Percentiles rank a stretch among this genome's conserved stretches.
Evolutionary conservation across 2,888 invertebrate genomes (phyloP).

Genomic region (Pedicia rivosa): DNA sequence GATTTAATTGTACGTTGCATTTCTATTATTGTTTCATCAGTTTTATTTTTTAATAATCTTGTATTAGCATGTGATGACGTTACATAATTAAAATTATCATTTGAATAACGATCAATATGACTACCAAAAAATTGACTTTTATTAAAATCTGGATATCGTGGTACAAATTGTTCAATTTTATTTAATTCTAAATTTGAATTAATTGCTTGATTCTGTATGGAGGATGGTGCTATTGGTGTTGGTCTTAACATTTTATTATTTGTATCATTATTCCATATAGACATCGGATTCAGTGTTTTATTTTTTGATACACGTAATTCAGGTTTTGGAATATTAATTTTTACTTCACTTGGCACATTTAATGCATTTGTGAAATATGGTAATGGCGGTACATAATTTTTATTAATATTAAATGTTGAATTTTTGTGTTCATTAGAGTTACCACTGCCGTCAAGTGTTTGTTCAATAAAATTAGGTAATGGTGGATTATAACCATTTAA

Average conservation of each 20-base stretch:
- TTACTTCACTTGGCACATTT: conserved; percentile 18
- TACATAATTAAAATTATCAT: too few species aligned
- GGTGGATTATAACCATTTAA: conserved; percentile 14
- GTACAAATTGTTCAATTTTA: too few species aligned
- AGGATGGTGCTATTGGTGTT: conserved; percentile 3
- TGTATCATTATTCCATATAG: conserved; percentile 1
- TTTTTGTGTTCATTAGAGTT: conserved; percentile 14
- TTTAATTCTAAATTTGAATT: too few species aligned
- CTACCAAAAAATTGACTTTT: too few species aligned
- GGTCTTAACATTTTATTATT: too few species aligned
- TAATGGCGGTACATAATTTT: conserved; percentile 29
- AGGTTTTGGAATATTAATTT: conserved; percentile 29
- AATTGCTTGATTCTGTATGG: not conserved
- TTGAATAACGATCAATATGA: too few species aligned
- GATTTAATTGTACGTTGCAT: too few species aligned
- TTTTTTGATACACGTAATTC: conserved; percentile 14
- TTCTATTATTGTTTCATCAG: not conserved
- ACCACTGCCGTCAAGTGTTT: conserved; percentile 15
- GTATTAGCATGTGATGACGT: conserved; percentile 4
- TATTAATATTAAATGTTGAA: too few species aligned
- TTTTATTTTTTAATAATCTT: too few species aligned
- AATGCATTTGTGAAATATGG: conserved; percentile 29
- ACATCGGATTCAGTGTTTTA: too few species aligned
- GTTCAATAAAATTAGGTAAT: too few species aligned
- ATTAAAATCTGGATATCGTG: too few species aligned